These are phyloP conservation scores for Ciconia boyciana DNA, from an alignment of 2,113 vertebrate genomes.

Conservation along the genomic window DNA sequence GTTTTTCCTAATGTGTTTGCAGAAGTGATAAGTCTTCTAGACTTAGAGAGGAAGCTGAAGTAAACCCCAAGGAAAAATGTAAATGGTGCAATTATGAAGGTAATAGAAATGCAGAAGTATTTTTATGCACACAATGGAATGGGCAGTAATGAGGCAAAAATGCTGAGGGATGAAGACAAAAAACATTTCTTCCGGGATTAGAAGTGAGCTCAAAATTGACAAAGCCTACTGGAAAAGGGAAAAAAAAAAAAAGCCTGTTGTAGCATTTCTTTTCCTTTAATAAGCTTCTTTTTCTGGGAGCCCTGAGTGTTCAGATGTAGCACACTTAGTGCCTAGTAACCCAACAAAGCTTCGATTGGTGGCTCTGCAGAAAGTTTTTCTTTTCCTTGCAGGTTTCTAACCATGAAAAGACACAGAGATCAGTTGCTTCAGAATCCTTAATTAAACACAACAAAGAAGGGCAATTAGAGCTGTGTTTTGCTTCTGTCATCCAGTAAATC, in stretches of 20 bases:
- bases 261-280: constrained; percentile 63
- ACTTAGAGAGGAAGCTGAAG: neutral
- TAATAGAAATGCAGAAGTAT: neutral
- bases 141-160: constrained; percentile 9
- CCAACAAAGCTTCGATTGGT: constrained; percentile 75
- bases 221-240: constrained; percentile 30
- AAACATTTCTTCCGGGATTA: constrained; percentile 68
- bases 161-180: constrained; percentile 33
- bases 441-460: constrained; percentile 66
- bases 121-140: neutral
- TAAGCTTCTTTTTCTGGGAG: constrained; percentile 63
- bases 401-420: constrained; percentile 70
- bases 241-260: constrained; percentile 22
- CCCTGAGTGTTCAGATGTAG: constrained; percentile 70
- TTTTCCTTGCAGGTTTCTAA: constrained; percentile 71
- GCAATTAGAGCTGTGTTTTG: constrained; percentile 66
- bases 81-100: neutral
- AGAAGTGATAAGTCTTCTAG: neutral
- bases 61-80: neutral
- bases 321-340: constrained; percentile 76
- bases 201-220: constrained; percentile 59
- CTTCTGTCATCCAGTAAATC: constrained; percentile 45
- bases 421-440: constrained; percentile 74
- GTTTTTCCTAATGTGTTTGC: neutral
- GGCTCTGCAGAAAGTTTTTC: constrained; percentile 65